Evolutionary conservation across 92 coral and sea anemone genomes (phyloP).

Genomic region (Epizoanthus scotinus): DNA sequence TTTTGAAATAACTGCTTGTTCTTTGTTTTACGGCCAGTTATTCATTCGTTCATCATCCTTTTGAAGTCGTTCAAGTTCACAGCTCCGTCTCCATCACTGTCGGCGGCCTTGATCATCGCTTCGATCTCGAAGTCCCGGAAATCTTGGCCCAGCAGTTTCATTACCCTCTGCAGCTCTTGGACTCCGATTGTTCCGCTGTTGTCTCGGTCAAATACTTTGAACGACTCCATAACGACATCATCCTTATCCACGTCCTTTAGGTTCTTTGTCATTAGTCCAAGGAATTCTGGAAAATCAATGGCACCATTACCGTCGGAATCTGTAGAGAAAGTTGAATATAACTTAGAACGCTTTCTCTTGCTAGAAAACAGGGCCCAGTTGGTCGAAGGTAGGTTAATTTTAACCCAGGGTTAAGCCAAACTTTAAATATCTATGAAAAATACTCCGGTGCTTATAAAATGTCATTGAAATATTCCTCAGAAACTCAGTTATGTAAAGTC

Average conservation of each 20-base stretch:
- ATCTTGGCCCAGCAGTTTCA: slow-evolving; percentile 85
- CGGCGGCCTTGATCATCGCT: slow-evolving; percentile 87
- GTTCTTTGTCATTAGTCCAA: slow-evolving; percentile 79
- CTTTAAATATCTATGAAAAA: too few relatives aligned
- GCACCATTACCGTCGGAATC: slow-evolving; percentile 98
- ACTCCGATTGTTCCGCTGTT: slow-evolving; percentile 81
- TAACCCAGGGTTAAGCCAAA: too few relatives aligned
- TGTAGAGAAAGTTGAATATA: slow-evolving; percentile 7
- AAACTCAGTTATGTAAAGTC: too few relatives aligned
- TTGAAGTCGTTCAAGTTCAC: slow-evolving; percentile 86
- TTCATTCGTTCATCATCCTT: slow-evolving; percentile 81
- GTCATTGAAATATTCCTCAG: too few relatives aligned
- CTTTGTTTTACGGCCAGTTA: background rate
- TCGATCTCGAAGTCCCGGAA: slow-evolving; percentile 86
- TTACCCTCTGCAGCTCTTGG: slow-evolving; percentile 77
- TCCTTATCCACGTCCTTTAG: slow-evolving; percentile 86
- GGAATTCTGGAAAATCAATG: slow-evolving; percentile 94
- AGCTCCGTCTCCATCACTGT: slow-evolving; percentile 84
- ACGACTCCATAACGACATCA: slow-evolving; percentile 85
- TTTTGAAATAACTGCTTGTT: background rate
- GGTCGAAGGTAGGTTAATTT: too few relatives aligned
- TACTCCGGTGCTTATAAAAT: too few relatives aligned
- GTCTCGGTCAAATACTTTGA: slow-evolving; percentile 89
- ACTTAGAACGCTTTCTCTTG: background rate
- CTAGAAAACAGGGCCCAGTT: too few relatives aligned